A percentile compares a stretch with the other conserved stretches of the same genome.
Evolutionary conservation across 2,113 vertebrate genomes (phyloP).

Genomic region (Mobula birostris): DNA sequence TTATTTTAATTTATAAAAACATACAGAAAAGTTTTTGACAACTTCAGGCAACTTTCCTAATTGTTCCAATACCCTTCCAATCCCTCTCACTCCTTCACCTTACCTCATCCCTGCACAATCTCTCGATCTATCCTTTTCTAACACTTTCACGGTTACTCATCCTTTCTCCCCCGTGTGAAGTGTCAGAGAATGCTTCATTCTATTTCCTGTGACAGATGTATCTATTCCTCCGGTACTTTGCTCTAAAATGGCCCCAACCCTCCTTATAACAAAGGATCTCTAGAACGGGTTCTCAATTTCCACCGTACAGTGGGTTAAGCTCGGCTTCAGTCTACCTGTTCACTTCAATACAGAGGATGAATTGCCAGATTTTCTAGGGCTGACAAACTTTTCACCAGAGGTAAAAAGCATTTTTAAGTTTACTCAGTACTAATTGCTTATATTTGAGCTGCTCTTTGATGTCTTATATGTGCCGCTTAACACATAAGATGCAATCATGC

Average conservation of each 20-base stretch:
- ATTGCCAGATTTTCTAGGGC: neutral
- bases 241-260: neutral
- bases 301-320: neutral
- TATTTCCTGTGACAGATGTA: neutral
- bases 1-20: neutral
- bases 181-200: neutral
- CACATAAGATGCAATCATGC: neutral
- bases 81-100: neutral
- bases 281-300: neutral
- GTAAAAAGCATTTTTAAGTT: neutral
- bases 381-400: neutral
- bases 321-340: too few relatives aligned
- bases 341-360: neutral
- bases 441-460: slow-evolving; percentile 1
- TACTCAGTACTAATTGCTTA: neutral
- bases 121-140: neutral
- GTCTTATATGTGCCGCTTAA: neutral
- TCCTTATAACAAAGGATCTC: too few relatives aligned
- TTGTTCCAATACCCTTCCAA: neutral
- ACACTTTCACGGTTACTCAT: neutral
- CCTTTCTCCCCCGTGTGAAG: neutral
- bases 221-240: neutral
- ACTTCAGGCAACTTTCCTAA: neutral
- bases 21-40: neutral
- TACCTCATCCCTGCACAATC: neutral